A percentile compares a stretch with the other conserved stretches of the same genome.
Conservation (phyloP, 2,888 invertebrate genomes). For the Cenopis cana region DNA sequence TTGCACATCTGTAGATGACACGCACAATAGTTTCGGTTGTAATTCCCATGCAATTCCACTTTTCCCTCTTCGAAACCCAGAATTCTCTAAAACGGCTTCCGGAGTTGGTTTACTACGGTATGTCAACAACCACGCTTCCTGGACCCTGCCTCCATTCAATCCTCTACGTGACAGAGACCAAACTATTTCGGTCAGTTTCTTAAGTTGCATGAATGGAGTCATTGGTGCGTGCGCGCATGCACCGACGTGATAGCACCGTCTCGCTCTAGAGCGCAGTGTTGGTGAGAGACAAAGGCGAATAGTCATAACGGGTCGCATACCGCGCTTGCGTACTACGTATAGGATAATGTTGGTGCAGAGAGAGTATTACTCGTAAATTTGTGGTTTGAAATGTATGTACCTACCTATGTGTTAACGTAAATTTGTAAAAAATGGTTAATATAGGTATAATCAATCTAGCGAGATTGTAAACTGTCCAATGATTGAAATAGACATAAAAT, state of each 20-base stretch:
- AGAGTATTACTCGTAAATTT: too few species aligned
- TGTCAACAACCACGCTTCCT: neutral
- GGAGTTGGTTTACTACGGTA: neutral
- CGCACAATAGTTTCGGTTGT: too few species aligned
- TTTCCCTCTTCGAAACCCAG: neutral
- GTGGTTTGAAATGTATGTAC: too few species aligned
- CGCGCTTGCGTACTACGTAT: slow-evolving; percentile 38
- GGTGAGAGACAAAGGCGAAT: slow-evolving; percentile 9
- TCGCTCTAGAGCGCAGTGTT: neutral
- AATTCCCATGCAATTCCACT: too few species aligned
- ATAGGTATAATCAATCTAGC: too few species aligned
- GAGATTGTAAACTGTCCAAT: too few species aligned
- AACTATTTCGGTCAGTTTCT: neutral
- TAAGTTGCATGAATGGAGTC: slow-evolving; percentile 36
- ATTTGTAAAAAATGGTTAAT: too few species aligned
- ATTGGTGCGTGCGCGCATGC: slow-evolving; percentile 9
- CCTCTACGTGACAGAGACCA: neutral
- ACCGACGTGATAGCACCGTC: neutral
- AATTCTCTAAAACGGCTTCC: neutral
- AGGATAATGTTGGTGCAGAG: slow-evolving; percentile 24
- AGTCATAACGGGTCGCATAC: slow-evolving; percentile 33
- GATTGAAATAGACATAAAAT: too few species aligned
- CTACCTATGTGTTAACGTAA: too few species aligned
- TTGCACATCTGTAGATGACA: too few species aligned
- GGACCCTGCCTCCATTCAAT: neutral